phyloP scores from a whole-genome alignment of 2,888 invertebrate genomes.

The Sarcophaga subvicina region DNA sequence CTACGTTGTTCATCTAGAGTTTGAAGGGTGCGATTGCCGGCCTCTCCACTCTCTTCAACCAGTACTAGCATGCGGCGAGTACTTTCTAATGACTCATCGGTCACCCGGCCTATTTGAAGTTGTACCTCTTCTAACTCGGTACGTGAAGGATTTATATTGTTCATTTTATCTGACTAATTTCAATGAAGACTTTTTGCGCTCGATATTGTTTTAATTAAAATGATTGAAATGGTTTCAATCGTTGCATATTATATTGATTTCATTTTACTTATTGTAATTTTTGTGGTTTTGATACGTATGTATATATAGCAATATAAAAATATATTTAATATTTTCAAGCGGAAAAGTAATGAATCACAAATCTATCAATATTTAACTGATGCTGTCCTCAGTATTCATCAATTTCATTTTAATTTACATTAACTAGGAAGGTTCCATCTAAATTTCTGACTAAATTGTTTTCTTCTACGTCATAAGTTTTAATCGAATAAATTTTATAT shows the following conservation, averaged over 20 bases:
- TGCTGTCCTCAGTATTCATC: too few relatives aligned
- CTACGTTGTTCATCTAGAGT: constrained; percentile 76
- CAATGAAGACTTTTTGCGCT: background rate
- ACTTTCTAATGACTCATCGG: constrained; percentile 77
- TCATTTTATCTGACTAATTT: constrained; percentile 64
- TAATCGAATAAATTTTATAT: too few relatives aligned
- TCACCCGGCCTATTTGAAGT: constrained; percentile 75
- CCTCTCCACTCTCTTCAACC: constrained; percentile 78
- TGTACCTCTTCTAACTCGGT: constrained; percentile 76
- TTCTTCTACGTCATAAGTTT: background rate
- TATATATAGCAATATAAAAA: background rate
- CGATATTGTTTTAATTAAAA: constrained; percentile 9
- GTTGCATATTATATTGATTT: background rate
- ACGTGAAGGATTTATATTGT: constrained; percentile 74
- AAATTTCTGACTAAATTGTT: background rate
- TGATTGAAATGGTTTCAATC: background rate
- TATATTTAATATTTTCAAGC: background rate
- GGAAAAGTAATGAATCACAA: too few relatives aligned
- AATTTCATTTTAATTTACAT: too few relatives aligned
- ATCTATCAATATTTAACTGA: background rate
- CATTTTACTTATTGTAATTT: background rate
- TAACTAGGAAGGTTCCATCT: too few relatives aligned
- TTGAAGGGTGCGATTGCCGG: constrained; percentile 76
- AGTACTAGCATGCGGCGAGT: constrained; percentile 76
- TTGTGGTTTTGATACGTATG: background rate